These are phyloP conservation scores for Antennarius maculatus DNA, from an alignment of 2,797 vertebrate species.

Conservation along the genomic window DNA sequence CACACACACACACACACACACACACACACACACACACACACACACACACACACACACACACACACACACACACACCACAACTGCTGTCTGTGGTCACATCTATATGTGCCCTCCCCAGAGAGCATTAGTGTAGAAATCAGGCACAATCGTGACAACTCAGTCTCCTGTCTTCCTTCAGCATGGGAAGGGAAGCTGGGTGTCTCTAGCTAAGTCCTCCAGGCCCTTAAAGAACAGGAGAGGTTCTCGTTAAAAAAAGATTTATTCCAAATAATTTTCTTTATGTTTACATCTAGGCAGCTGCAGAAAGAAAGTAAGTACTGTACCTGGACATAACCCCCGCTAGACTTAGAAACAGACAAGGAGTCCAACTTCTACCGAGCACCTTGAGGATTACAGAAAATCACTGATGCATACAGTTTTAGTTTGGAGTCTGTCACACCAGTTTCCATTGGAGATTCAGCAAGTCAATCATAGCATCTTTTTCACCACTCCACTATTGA, in stretches of 20 bases:
- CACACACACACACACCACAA: slow-evolving; percentile 10
- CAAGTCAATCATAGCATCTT: slow-evolving; percentile 14
- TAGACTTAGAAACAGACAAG: background rate
- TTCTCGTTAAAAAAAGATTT: slow-evolving; percentile 1
- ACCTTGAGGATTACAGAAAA: slow-evolving; percentile 19
- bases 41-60: no score
- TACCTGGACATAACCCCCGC: no score
- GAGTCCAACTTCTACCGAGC: slow-evolving; percentile 15
- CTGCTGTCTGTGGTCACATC: slow-evolving; percentile 28
- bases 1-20: background rate
- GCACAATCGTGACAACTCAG: slow-evolving; percentile 10
- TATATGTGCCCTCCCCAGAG: slow-evolving; percentile 16
- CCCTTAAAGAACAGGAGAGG: background rate
- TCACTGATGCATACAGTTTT: slow-evolving; percentile 20
- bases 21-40: no score
- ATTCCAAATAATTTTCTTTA: background rate
- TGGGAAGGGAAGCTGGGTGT: slow-evolving; percentile 2
- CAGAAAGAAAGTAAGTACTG: background rate
- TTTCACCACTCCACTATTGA: slow-evolving; percentile 3
- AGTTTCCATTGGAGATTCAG: slow-evolving; percentile 24
- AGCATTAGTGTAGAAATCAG: slow-evolving; percentile 25
- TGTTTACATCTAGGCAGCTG: background rate
- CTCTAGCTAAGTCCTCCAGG: slow-evolving; percentile 18
- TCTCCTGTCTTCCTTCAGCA: slow-evolving; percentile 5
- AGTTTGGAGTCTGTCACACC: slow-evolving; percentile 17